Evolutionary conservation across 2,888 invertebrate genomes (phyloP).

Genomic region (Odontocolon sp.): DNA sequence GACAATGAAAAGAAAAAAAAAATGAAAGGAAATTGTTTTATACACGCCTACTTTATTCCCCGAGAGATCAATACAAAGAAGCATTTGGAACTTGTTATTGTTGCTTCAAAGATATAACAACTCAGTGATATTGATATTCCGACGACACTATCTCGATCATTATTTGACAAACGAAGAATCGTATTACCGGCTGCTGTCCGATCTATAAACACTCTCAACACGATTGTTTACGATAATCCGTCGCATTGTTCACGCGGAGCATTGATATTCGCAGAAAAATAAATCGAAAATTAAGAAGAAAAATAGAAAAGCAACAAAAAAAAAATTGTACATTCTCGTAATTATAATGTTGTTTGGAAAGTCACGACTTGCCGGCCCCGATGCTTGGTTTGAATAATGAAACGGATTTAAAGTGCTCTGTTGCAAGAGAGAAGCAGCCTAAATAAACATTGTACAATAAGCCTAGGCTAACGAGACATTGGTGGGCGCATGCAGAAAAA

Average conservation of each 20-base stretch:
- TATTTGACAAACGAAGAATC: conserved; percentile 52
- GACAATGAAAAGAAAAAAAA: conserved; percentile 35
- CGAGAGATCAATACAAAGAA: conserved; percentile 41
- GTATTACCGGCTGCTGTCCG: conserved; percentile 58
- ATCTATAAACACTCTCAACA: conserved; percentile 31
- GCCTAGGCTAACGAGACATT: conserved; percentile 61
- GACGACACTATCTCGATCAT: conserved; percentile 43
- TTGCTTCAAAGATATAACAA: conserved; percentile 27
- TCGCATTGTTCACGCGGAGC: conserved; percentile 40
- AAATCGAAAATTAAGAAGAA: no score
- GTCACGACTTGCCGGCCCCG: background rate
- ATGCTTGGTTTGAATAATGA: conserved; percentile 61
- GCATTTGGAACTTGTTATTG: conserved; percentile 25
- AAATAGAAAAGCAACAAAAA: background rate
- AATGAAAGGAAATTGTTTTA: conserved; percentile 46
- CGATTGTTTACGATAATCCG: conserved; percentile 18
- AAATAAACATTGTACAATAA: conserved; percentile 68
- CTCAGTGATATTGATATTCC: conserved; percentile 50
- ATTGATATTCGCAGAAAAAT: conserved; percentile 25
- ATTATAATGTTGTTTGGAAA: conserved; percentile 29
- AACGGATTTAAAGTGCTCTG: conserved; percentile 44
- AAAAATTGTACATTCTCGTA: conserved; percentile 51
- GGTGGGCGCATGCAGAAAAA: conserved; percentile 66
- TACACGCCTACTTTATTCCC: conserved; percentile 42
- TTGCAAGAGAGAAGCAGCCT: conserved; percentile 62